Evolutionary conservation across 2,797 vertebrate species (phyloP).

Genomic region (Sitta carolinensis): DNA sequence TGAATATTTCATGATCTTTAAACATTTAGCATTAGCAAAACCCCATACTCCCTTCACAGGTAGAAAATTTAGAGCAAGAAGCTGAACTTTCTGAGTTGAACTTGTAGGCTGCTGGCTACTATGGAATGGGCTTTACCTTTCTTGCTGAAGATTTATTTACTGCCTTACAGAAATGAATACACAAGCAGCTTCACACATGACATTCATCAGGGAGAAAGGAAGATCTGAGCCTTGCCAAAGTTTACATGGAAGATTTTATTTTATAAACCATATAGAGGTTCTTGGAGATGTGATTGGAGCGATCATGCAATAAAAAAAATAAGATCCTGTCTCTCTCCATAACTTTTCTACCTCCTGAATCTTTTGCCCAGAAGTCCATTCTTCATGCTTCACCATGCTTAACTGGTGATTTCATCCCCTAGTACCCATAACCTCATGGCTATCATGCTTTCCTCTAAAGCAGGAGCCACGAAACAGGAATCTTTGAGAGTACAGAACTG

Average conservation of each 20-base stretch:
- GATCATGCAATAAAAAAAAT: background rate
- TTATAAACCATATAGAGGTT: background rate
- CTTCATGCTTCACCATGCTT: background rate
- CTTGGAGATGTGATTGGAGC: background rate
- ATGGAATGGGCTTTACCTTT: background rate
- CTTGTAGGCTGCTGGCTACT: background rate
- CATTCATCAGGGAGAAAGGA: background rate
- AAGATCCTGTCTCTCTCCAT: background rate
- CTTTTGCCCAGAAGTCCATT: background rate
- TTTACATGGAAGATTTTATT: background rate
- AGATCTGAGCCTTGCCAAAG: background rate
- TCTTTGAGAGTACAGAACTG: background rate
- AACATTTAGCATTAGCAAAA: background rate
- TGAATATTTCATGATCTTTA: background rate
- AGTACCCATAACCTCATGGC: background rate
- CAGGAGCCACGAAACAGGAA: background rate
- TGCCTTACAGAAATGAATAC: background rate
- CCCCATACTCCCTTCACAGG: background rate
- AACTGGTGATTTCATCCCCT: background rate
- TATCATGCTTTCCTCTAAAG: background rate
- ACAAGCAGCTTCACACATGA: background rate
- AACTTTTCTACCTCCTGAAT: background rate
- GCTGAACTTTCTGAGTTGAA: background rate
- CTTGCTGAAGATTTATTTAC: background rate
- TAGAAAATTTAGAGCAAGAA: background rate